phyloP scores from a whole-genome alignment of 2,797 vertebrate species.

The Ispidina picta region DNA sequence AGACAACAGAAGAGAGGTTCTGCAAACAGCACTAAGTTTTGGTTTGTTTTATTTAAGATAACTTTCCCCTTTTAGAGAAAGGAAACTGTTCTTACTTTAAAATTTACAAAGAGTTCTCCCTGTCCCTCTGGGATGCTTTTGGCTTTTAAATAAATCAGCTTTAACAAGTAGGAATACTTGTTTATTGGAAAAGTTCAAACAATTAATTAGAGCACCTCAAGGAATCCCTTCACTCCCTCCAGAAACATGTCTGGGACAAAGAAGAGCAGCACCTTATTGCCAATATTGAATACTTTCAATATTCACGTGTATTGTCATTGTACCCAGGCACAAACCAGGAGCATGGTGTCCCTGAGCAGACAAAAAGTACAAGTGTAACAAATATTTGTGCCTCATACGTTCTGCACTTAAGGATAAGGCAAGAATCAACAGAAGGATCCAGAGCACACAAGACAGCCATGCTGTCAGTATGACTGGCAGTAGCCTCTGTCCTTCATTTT shows the following conservation, averaged over 20 bases:
- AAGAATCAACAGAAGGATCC: not conserved
- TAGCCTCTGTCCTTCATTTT: not conserved
- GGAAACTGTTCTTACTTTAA: not conserved
- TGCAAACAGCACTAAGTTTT: not conserved
- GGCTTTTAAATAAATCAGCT: not conserved
- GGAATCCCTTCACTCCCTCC: not conserved
- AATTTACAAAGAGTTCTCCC: not conserved
- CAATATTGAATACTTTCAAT: not conserved
- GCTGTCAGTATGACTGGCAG: not conserved
- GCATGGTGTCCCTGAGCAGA: not conserved
- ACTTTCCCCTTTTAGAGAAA: not conserved
- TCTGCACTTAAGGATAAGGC: not conserved
- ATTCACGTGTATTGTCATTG: not conserved
- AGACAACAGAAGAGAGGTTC: not conserved
- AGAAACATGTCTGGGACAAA: not conserved
- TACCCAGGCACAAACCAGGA: not conserved
- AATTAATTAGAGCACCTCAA: not conserved
- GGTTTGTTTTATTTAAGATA: not conserved
- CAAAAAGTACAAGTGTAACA: not conserved
- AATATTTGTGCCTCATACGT: not conserved
- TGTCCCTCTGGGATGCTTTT: not conserved
- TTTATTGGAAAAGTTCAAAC: not conserved
- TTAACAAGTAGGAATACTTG: not conserved
- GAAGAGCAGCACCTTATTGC: not conserved
- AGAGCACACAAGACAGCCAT: not conserved